Conservation (phyloP, 1,140 invertebrate species). For the Stegodyphus dumicola region DNA sequence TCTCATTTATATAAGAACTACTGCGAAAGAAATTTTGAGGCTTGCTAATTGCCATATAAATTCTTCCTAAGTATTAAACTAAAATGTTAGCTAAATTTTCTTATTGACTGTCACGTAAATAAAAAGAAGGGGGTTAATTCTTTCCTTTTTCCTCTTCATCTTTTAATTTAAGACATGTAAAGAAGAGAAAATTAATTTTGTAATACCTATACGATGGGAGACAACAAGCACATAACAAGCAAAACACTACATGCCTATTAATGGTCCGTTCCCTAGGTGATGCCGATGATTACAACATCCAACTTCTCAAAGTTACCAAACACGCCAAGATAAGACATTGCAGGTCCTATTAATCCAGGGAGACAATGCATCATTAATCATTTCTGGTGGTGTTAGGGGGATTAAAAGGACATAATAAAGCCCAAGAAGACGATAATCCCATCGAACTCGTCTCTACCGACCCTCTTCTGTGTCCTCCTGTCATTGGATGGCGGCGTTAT, state of each 20-base stretch:
- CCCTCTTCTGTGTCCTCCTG: neutral
- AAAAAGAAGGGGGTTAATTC: too few relatives aligned
- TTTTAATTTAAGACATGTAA: neutral
- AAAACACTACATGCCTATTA: neutral
- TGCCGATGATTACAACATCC: constrained; percentile 18
- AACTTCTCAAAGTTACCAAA: constrained; percentile 33
- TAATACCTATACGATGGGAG: neutral
- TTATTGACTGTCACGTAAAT: too few relatives aligned
- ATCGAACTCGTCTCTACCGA: constrained; percentile 11
- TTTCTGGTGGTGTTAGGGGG: constrained; percentile 49
- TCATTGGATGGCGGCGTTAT: neutral
- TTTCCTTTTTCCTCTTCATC: too few relatives aligned
- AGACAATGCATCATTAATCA: constrained; percentile 60
- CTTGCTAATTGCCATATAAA: too few relatives aligned
- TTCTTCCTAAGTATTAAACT: too few relatives aligned
- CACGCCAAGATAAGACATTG: constrained; percentile 38
- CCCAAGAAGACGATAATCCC: constrained; percentile 58
- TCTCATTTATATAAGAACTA: too few relatives aligned
- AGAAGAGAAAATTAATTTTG: neutral
- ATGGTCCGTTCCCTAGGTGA: constrained; percentile 25
- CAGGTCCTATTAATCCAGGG: constrained; percentile 43
- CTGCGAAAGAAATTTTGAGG: too few relatives aligned
- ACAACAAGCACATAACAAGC: neutral
- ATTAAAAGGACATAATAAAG: constrained; percentile 61
- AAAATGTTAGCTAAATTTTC: too few relatives aligned